Evolutionary conservation across 1,140 invertebrate genomes (phyloP), one percentile per base, ranked within the genome.

Genomic region (Samia ricini): DNA sequence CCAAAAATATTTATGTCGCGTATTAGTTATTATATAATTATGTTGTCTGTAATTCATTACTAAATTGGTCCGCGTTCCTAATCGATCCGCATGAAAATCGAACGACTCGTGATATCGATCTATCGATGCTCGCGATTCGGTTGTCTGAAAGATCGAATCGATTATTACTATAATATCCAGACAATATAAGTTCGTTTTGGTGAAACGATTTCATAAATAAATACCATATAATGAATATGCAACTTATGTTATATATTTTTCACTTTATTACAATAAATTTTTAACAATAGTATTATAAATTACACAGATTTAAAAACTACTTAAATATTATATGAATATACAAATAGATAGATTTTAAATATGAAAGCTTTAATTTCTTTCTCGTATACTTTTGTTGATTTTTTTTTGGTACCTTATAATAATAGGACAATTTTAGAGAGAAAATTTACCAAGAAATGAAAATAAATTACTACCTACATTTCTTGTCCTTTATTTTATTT

Each of bases 221-320:
- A 42, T 10, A 42, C 33, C 8, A 42, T 3, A 12, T 12, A 42
- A 42, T 42, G 33, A 42, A 42, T 42, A 42, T 42, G 33, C 33
- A 42, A 8, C 33, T 42, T 42, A 42, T 15, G 15, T 42, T 42
- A 42, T 42, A 42, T 42, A n/a, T 42, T 1, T 42, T 12, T 42
- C 26, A 12, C 33, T 42, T 42, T 42, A 42, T 42, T 42, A 42
- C 33, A 42, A 42, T 42, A 10, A 42, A 42, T 15, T 42, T 42
- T 42, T 42, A 42, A 42, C 33, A 42, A 42, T n/a, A n/a, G n/a
- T n/a, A n/a, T 42, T 42, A 42, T 42, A 42, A 42, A 42, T 42
- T 42, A 42, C 33, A 42, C 4, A 42, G n/a, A 15, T 42, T 42
- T 42, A 10, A 10, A n/a, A 42, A 10, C 33, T 42, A 42, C 10